Evolutionary conservation across 2,888 invertebrate genomes (phyloP), one percentile per base, ranked within the genome.

Genomic region (Drosophila borborema): DNA sequence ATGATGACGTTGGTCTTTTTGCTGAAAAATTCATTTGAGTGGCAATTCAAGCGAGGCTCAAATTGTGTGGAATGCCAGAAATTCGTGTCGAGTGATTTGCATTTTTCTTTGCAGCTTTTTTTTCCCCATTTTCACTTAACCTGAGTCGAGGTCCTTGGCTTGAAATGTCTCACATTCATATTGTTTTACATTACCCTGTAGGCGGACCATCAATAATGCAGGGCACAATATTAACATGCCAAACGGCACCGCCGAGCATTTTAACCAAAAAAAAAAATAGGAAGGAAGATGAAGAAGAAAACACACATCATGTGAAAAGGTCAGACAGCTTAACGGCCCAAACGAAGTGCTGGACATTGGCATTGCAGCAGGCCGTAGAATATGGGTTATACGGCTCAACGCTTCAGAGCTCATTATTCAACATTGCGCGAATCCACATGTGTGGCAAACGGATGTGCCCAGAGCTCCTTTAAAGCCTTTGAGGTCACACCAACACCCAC

Each of bases 81-180:
- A 67, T 69, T 80, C 59, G 43, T 69, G 63, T 60, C 48, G 46
- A 65, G 63, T 75, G 76, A 89, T 89, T 85, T 87, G 80, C 88
- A 85, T 89, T 66, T 77, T 81, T 68, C 40, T 48, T 58, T 64
- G 45, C 48, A 8, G n/a, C 18, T 31, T 41, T 48, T 28, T 28
- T 28, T 48, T 28, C 23, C 28, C 28, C 8, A 28, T 40, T n/a
- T 68, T 59, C 38, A 60, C 41, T 71, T 51, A 51, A 55, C 36
- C 20, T n/a, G 41, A 28, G 36, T 2, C 8, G 49, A 63, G 56
- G 58, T 72, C 58, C 41, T 56, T 31, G 65, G 20, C 46, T 31
- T n/a, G 10, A 64, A 67, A 70, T 54, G 54, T 31, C 60, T 49
- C 16, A 48, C 41, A 49, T 34, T 53, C 58, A 28, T 43, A 65